Conservation (phyloP, 2,888 invertebrate genomes). For the Rotaria sp. region DNA sequence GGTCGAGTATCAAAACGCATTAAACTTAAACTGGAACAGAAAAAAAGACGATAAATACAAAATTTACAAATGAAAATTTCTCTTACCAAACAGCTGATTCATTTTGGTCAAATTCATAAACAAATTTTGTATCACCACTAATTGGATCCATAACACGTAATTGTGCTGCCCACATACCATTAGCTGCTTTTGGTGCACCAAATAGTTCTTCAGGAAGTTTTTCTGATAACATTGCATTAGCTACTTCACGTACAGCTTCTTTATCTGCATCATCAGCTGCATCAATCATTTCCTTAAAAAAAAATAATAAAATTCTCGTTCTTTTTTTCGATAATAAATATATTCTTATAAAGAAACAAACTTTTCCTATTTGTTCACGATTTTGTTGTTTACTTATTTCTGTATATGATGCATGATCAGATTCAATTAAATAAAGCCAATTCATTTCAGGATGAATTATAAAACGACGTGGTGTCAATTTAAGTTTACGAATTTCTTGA, state of each 20-base stretch:
- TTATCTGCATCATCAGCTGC: constrained; percentile 91
- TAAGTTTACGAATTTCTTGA: constrained; percentile 69
- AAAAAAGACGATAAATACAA: neutral
- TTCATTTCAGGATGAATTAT: constrained; percentile 83
- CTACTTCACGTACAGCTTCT: constrained; percentile 90
- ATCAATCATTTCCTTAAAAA: constrained; percentile 72
- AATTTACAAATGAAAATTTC: too few species aligned
- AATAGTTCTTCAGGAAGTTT: constrained; percentile 85
- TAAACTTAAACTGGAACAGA: constrained; percentile 63
- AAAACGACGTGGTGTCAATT: constrained; percentile 90
- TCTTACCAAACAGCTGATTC: constrained; percentile 72
- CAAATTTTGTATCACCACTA: constrained; percentile 43
- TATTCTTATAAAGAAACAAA: constrained; percentile 42
- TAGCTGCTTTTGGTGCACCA: constrained; percentile 86
- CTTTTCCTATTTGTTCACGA: constrained; percentile 87
- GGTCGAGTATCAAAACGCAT: constrained; percentile 69
- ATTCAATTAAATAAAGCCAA: constrained; percentile 76
- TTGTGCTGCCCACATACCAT: constrained; percentile 85
- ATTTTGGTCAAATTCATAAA: constrained; percentile 80
- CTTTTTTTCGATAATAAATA: neutral
- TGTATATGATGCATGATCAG: constrained; percentile 95
- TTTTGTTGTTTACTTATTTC: constrained; percentile 87
- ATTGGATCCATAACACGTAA: constrained; percentile 52
- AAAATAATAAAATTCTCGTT: neutral
- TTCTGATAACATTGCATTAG: constrained; percentile 77